Percentiles rank a stretch among this genome's conserved stretches.
Conservation (phyloP, 1,140 invertebrate species). For the Wasmannia auropunctata region DNA sequence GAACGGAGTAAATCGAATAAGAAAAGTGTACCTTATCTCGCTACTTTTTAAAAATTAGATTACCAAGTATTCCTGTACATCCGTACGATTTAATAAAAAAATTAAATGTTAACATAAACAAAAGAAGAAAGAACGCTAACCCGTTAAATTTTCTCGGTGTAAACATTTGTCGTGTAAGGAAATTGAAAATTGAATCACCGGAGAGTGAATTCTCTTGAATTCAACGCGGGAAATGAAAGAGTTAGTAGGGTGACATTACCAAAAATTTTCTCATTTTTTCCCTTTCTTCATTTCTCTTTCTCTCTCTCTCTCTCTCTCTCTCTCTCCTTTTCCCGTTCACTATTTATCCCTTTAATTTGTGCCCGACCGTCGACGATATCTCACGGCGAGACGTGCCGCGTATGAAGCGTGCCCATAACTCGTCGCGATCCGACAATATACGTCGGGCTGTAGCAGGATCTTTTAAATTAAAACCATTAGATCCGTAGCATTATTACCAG, state of each 20-base stretch:
- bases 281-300: background rate
- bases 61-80: background rate
- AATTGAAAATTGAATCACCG: background rate
- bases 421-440: constrained; percentile 47
- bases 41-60: background rate
- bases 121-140: too few species aligned
- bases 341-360: constrained; percentile 58
- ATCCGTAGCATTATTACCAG: constrained; percentile 36
- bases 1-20: background rate
- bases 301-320: constrained; percentile 19
- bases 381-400: constrained; percentile 32
- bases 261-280: background rate
- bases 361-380: constrained; percentile 40
- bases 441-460: constrained; percentile 17
- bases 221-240: constrained; percentile 10
- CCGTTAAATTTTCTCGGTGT: background rate
- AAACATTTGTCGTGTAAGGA: background rate
- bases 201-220: background rate
- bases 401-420: constrained; percentile 48
- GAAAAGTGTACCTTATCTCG: background rate
- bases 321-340: constrained; percentile 57
- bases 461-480: constrained; percentile 58
- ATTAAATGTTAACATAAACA: background rate
- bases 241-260: background rate
- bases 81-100: background rate